Base-by-base conservation (phyloP, 2,113 vertebrate genomes). In the Falco punctatus region DNA sequence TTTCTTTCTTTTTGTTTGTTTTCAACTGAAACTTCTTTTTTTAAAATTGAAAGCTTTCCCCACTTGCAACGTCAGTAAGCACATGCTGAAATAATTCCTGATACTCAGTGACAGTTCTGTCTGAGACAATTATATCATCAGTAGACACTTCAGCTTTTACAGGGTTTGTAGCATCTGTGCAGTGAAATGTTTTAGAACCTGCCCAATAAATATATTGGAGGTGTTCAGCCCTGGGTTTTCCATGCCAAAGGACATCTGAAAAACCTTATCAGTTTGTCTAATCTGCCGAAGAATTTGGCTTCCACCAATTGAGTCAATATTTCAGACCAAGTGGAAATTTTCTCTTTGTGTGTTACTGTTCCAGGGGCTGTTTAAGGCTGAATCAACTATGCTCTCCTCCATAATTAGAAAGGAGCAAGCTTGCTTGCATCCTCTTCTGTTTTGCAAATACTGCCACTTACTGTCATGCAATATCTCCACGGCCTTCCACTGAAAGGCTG, bases 201-300 rank as follows among this genome's bases (percentile, higher is more conserved):
- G 16, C 40, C 87, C 91, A 96, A 79, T 69, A 83, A 92, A 65
- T 70, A 38, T 59, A 88, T 42, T 0, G 0, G 83, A 90, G 51
- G 81, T 95, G 78, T 90, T 95, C 87, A 95, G 54, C 65, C 33
- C 59, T 74, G 52, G 83, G 26, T 14, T 92, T 95, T 87, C 86
- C 18, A 55, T 92, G 88, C 65, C 80, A 84, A 59, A 85, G 74
- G 85, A 95, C 69, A 93, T 91, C 64, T 87, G 42, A 72, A 94
- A 95, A 96, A 83, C 49, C 32, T 90, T 91, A 88, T 90, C 82
- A 40, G 74, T 64, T 59, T 54, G 71, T 90, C 69, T 92, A 91
- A 94, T 92, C 80, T 91, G 59, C 73, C 91, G 83, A 94, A 94
- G 90, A 95, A 90, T 96, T 91, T 93, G 93, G 79, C 87, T 94